Conservation (phyloP, 2,888 invertebrate species). For the Deilephila porcellus region DNA sequence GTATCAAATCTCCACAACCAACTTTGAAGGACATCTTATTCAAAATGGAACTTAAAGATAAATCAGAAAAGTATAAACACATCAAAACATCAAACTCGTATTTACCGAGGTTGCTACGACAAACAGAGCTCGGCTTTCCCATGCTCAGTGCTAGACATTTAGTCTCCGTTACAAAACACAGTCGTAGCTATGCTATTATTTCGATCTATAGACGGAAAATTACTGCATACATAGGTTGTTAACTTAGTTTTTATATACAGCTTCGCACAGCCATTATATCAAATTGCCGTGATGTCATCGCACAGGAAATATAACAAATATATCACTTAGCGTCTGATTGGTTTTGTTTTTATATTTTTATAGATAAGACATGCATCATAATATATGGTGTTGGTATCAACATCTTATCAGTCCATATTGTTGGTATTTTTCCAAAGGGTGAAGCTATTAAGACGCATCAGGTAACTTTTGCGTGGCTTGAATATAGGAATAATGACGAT, state of each 20-base stretch:
- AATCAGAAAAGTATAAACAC: neutral
- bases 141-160: constrained; percentile 63
- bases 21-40: too few species aligned
- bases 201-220: constrained; percentile 71
- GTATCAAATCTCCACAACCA: too few species aligned
- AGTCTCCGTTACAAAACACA: constrained; percentile 76
- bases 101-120: neutral
- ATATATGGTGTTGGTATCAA: neutral
- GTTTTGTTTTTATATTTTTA: neutral
- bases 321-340: constrained; percentile 4
- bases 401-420: neutral
- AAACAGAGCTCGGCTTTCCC: constrained; percentile 53
- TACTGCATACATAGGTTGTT: constrained; percentile 51
- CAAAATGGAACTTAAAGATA: too few species aligned
- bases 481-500: too few species aligned
- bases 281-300: constrained; percentile 25
- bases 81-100: neutral
- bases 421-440: too few species aligned
- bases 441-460: too few species aligned
- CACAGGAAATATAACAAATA: constrained; percentile 2
- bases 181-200: constrained; percentile 69
- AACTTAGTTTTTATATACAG: constrained; percentile 22
- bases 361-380: neutral
- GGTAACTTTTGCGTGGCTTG: too few species aligned
- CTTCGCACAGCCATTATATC: constrained; percentile 22